phyloP scores from a whole-genome alignment of 2,797 vertebrate genomes.

The Capromys pilorides region DNA sequence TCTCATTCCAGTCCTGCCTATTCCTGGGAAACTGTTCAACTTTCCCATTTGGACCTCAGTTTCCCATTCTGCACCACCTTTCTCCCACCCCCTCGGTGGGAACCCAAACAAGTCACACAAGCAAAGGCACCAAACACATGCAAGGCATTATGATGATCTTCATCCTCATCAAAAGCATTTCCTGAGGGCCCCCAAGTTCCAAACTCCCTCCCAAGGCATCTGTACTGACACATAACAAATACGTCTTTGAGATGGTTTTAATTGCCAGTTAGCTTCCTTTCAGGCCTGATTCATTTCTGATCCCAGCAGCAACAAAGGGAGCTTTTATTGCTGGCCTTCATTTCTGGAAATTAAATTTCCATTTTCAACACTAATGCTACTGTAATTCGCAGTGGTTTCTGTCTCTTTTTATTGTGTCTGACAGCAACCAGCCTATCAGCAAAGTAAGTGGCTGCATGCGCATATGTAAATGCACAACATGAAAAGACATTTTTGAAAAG shows the following conservation, averaged over 20 bases:
- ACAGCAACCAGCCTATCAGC: constrained; percentile 81
- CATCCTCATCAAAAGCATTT: constrained; percentile 55
- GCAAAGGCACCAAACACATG: neutral
- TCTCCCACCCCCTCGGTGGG: neutral
- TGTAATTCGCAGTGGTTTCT: constrained; percentile 83
- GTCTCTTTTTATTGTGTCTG: constrained; percentile 86
- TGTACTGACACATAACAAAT: constrained; percentile 75
- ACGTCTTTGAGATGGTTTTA: constrained; percentile 79
- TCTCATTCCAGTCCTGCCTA: neutral
- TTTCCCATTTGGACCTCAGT: neutral
- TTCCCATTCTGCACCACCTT: neutral
- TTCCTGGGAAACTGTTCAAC: neutral
- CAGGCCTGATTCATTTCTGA: constrained; percentile 84
- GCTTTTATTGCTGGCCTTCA: constrained; percentile 84
- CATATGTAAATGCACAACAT: constrained; percentile 82
- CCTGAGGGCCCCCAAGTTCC: neutral
- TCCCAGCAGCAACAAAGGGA: constrained; percentile 84
- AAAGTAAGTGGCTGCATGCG: constrained; percentile 80
- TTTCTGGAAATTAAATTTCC: constrained; percentile 87
- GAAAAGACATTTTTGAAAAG: constrained; percentile 85
- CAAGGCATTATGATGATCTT: constrained; percentile 45
- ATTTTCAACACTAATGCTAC: constrained; percentile 86
- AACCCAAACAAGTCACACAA: neutral
- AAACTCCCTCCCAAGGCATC: constrained; percentile 61
- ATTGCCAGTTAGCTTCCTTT: constrained; percentile 80